phyloP scores from a whole-genome alignment of 1,140 invertebrate genomes.

The Periplaneta americana region DNA sequence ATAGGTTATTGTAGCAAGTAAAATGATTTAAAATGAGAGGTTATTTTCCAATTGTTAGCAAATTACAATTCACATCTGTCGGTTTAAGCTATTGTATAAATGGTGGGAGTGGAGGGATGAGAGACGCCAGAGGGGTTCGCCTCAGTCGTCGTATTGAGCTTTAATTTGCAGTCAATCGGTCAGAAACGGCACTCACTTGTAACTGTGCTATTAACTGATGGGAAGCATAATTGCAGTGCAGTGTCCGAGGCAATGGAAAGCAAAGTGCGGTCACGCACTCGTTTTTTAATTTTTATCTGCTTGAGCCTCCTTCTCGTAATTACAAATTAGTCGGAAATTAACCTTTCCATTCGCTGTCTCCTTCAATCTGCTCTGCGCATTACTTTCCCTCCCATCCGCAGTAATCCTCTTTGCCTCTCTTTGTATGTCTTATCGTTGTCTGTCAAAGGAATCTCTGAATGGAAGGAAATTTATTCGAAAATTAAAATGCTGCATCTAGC shows the following conservation, averaged over 20 bases:
- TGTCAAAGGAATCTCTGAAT: no score
- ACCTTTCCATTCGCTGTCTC: not conserved
- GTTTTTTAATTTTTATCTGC: not conserved
- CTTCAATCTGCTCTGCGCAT: not conserved
- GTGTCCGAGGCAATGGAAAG: not conserved
- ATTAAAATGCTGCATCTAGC: no score
- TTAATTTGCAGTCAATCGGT: not conserved
- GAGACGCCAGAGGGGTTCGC: not conserved
- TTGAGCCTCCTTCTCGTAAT: not conserved
- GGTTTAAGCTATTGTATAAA: not conserved
- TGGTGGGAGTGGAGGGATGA: not conserved
- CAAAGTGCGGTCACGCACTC: not conserved
- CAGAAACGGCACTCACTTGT: not conserved
- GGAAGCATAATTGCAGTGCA: not conserved
- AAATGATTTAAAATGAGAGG: not conserved
- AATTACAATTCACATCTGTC: not conserved
- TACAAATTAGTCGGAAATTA: not conserved
- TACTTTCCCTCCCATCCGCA: not conserved
- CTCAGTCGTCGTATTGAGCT: not conserved
- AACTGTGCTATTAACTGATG: not conserved
- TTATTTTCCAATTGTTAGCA: not conserved
- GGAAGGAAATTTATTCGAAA: no score
- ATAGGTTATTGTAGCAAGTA: not conserved
- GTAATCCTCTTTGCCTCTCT: no score
- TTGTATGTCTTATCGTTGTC: no score